A percentile compares a stretch with the other conserved stretches of the same genome.
phyloP scores from a whole-genome alignment of 2,888 invertebrate species.

The Morpho helenor region DNA sequence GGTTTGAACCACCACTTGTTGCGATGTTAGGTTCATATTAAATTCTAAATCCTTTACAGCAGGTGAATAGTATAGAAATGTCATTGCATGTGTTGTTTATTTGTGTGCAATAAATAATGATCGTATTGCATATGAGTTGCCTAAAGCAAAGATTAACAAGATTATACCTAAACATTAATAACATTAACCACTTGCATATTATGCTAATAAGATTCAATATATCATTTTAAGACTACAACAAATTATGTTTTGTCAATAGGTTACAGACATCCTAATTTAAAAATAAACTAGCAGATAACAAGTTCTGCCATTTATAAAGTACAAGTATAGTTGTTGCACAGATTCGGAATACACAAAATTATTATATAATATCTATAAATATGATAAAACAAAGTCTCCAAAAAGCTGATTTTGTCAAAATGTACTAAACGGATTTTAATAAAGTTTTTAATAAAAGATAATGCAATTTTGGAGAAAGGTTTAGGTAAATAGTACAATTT shows the following conservation, averaged over 20 bases:
- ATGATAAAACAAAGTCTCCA: no score
- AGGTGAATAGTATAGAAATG: conserved; percentile 16
- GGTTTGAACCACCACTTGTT: no score
- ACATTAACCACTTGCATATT: conserved; percentile 21
- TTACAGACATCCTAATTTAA: conserved; percentile 12
- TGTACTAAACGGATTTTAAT: no score
- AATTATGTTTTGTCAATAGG: conserved; percentile 20
- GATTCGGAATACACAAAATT: no score
- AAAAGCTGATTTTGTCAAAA: no score
- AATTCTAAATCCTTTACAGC: conserved; percentile 10
- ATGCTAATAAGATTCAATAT: conserved; percentile 20
- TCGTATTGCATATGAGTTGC: conserved; percentile 16
- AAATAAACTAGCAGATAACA: conserved; percentile 5
- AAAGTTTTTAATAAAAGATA: no score
- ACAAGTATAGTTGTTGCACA: no score
- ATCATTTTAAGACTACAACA: conserved; percentile 20
- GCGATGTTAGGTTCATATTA: conserved; percentile 9
- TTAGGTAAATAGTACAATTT: no score
- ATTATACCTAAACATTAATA: conserved; percentile 20
- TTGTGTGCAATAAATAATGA: conserved; percentile 17
- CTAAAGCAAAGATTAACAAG: conserved; percentile 18
- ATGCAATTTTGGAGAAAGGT: no score
- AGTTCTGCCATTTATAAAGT: no score
- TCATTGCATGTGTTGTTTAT: conserved; percentile 14
- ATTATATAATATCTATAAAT: no score